Evolutionary conservation across 2,888 invertebrate species (phyloP), one percentile per base, ranked within the genome.

Genomic region (Amorpha juglandis): DNA sequence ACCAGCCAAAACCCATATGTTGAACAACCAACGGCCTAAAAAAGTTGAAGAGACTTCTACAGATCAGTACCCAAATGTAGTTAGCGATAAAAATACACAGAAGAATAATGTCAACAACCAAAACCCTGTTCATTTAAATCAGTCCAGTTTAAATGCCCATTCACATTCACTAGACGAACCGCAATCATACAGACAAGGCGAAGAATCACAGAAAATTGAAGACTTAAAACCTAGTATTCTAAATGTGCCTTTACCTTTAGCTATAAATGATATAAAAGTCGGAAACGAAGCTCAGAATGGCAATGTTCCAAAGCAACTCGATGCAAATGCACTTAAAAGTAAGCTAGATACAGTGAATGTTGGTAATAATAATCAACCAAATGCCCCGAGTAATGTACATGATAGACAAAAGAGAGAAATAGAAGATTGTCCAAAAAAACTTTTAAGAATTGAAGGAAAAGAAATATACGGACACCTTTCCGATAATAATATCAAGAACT

Each of bases 131-230:
- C 45, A 27, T 19, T 14, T 38, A 21, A 63, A 63, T 35, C 63
- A 52, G 38, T 35, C 51, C 16, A n/a, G 7, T 47, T n/a, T 63
- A 9, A 63, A 63, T n/a, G 11, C 19, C 11, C 42, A 42, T 42
- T 64, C 53, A n/a, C 42, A 92, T 67, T 81, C 85, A 0, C 80
- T 80, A 0, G 92, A 90, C 63, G 92, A 91, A 78, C 91, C 91
- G 0, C 83, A 89, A 69, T 92, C 90, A 0, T 91, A 92, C 58
- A 87, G 86, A 76, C 73, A 79, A 79, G 91, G 90, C 0, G 90
- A 92, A 78, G 89, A 89, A 67, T 69, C 16, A 68, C 51, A 76
- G 65, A 53, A 11, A 21, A 74, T 76, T 69, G 16, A 70, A 7
- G 67, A 16, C n/a, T 70, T 69, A 35, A 68, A 68, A 58, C 48